Evolutionary conservation across 1,140 invertebrate genomes (phyloP), one percentile per base, ranked within the genome.

Genomic region (Orchestia grillus): DNA sequence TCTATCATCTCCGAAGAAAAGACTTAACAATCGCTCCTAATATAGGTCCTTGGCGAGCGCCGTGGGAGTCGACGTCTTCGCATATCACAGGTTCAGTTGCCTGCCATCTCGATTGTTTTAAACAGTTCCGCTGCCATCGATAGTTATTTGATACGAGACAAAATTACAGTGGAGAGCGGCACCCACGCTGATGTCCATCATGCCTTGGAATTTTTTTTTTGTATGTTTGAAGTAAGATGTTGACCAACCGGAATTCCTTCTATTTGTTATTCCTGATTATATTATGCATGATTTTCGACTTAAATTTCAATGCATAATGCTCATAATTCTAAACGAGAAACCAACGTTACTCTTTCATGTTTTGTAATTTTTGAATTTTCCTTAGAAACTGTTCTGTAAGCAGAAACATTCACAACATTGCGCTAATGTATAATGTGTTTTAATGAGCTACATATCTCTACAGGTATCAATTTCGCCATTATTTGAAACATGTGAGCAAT

Each of bases 1-100:
- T 90, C 88, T 41, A 90, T 90, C 88, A 90, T 90, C 88, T 90
- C 88, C 43, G 41, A 90, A 90, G 88, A 90, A 90, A 90, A 42
- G 88, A 44, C n/a, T 44, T 90, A 42, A 90, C 41, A 44, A 90
- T 90, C 23, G 43, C 36, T 42, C 88, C 88, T 90, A 90, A 90
- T 90, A 90, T 90, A 90, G 88, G 88, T 77, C 62, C 62, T 77
- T 36, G 62, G 62, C 11, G 62, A 28, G 36, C 62, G 62, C 62
- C 62, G 62, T 77, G 62, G 62, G 62, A 77, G 62, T 77, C 62
- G 62, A 77, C 62, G 11, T 77, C 62, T 77, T 23, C 62, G 28
- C 62, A 36, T 77, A 77, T 77, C 62, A 77, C 62, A 19, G 11
- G 62, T 77, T 36, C 28, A 36, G 62, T 36, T 1, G 62, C 62